Base-by-base conservation (phyloP, 2,888 invertebrate species). In the Amiota mariae region DNA sequence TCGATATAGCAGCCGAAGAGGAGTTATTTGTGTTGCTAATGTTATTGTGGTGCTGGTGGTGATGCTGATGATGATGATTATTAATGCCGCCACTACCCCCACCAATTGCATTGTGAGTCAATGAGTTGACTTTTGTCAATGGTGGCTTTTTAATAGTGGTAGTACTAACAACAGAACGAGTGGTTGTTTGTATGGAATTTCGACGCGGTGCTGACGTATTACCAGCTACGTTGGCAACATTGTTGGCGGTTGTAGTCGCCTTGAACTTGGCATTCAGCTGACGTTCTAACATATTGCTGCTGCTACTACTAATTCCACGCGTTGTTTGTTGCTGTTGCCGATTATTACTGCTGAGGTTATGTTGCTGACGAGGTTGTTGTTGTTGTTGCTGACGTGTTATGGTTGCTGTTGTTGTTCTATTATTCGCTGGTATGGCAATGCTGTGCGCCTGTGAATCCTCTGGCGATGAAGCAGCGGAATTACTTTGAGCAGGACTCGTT, bases 251-350 rank as follows among this genome's bases (percentile, higher is more conserved):
- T n/a, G 81, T 71, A n/a, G 75, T 79, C 51, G 82, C 77, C 77
- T 87, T 88, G 66, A 87, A 85, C 75, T 87, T 87, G 66, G 84
- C 79, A 64, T 81, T 83, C 13, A 88, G 77, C 76, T 84, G 88
- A 36, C 87, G 88, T 82, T 88, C 88, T 49, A 88, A 87, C 88
- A 88, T 88, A 76, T 81, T 88, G 79, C 81, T 80, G 80, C 46
- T 70, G 47, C 56, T 88, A 79, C 80, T 80, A 80, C 36, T 70
- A 49, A 49, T 71, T 24, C 67, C 51, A 54, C 36, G 78, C 15
- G 70, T 46, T 48, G 73, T 75, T 59, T 75, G 76, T 13, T 71
- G 68, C 9, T 68, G 51, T 11, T 74, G 76, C 47, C 76, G 73
- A 63, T 77, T 59, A n/a, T 63, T 46, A 59, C 59, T 59, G 36